Evolutionary conservation across 2,888 invertebrate genomes (phyloP).

Genomic region (Drosophila melanosoma): DNA sequence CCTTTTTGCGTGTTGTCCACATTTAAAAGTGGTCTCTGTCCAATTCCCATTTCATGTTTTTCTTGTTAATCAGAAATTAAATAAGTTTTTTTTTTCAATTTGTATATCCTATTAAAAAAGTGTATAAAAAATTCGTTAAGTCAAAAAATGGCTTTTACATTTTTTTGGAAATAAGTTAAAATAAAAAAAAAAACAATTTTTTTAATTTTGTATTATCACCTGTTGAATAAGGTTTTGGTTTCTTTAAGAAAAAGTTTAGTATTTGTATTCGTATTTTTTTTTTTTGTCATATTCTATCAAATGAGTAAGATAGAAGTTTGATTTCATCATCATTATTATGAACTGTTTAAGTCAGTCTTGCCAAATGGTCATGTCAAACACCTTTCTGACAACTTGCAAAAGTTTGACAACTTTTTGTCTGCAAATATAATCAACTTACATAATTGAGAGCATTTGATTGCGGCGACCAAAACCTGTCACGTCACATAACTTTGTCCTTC

Average conservation of each 20-base stretch:
- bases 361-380: conserved; percentile 1
- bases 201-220: neutral
- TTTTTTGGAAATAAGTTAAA: neutral
- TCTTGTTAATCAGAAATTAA: neutral
- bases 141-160: neutral
- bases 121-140: neutral
- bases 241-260: neutral
- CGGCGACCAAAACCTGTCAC: conserved; percentile 57
- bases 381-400: conserved; percentile 36
- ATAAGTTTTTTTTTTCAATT: neutral
- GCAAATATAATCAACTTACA: conserved; percentile 57
- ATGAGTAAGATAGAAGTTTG: neutral
- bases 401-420: conserved; percentile 40
- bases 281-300: neutral
- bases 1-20: conserved; percentile 8
- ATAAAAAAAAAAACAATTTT: neutral
- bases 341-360: neutral
- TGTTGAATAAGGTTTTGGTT: neutral
- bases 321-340: conserved; percentile 1
- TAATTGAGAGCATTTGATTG: conserved; percentile 65
- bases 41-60: neutral
- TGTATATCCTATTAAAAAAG: neutral
- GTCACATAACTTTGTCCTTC: conserved; percentile 60
- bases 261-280: neutral
- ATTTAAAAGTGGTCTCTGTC: neutral